Conservation (phyloP, 2,113 vertebrate species). For the Dunckerocampus dactyliophorus region DNA sequence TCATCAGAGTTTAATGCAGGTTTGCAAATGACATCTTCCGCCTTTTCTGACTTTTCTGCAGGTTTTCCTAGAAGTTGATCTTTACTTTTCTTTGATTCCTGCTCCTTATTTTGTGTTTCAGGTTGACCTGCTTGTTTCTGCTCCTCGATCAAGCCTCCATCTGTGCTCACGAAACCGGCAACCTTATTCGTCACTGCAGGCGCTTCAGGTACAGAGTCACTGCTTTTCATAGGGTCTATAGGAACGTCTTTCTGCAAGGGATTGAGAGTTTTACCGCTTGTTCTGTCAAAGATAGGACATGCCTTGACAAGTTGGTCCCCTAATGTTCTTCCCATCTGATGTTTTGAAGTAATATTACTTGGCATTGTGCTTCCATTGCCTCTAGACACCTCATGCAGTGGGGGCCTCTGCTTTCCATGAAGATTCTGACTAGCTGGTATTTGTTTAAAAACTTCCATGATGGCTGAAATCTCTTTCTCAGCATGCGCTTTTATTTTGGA, state of each 20-base stretch:
- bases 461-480: constrained; percentile 76
- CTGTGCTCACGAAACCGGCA: neutral
- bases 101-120: constrained; percentile 24
- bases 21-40: constrained; percentile 18
- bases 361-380: constrained; percentile 36
- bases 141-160: constrained; percentile 13
- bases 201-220: neutral
- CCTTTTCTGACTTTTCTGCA: constrained; percentile 13
- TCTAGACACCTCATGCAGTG: constrained; percentile 37
- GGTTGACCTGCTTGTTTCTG: constrained; percentile 10
- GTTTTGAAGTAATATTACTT: constrained; percentile 23
- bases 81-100: constrained; percentile 4
- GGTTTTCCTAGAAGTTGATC: constrained; percentile 9
- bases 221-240: constrained; percentile 16
- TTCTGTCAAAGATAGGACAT: constrained; percentile 9
- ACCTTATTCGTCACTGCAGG: constrained; percentile 4
- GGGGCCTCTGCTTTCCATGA: constrained; percentile 42
- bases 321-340: constrained; percentile 21
- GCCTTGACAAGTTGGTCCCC: constrained; percentile 17
- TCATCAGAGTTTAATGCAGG: neutral
- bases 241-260: constrained; percentile 18
- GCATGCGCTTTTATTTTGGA: constrained; percentile 78
- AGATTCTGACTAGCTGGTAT: constrained; percentile 23
- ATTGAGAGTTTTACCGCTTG: constrained; percentile 4
- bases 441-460: constrained; percentile 70